Percentiles rank a stretch among this genome's conserved stretches.
Conservation (phyloP, 2,113 vertebrate genomes). For the Brachypodius melanocephalos region DNA sequence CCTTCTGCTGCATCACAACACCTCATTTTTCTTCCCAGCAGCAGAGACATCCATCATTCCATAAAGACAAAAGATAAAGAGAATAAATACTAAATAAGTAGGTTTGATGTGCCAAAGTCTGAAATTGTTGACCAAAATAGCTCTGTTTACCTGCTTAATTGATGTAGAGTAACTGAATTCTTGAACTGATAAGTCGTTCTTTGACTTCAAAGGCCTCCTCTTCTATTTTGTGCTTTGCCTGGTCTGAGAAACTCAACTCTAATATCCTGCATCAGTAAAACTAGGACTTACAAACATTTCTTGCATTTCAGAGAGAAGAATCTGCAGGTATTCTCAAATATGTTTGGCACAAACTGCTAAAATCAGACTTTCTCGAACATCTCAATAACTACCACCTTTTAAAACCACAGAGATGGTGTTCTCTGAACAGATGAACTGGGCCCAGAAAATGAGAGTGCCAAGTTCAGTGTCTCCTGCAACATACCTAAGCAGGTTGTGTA, state of each 20-base stretch:
- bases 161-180: background rate
- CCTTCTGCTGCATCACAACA: background rate
- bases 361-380: background rate
- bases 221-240: background rate
- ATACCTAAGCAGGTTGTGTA: background rate
- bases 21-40: background rate
- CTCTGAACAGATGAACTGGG: background rate
- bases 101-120: background rate
- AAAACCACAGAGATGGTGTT: background rate
- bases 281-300: background rate
- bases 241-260: background rate
- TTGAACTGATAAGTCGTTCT: background rate
- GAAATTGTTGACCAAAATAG: background rate
- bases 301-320: background rate
- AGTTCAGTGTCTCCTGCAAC: background rate
- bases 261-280: background rate
- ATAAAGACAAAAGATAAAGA: background rate
- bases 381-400: background rate
- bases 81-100: background rate
- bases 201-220: background rate
- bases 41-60: background rate
- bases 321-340: background rate
- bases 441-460: background rate
- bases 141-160: background rate
- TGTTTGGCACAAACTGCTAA: background rate